These are phyloP conservation scores for Amphiprion percula DNA, from an alignment of 2,113 vertebrate genomes.

Conservation along the genomic window DNA sequence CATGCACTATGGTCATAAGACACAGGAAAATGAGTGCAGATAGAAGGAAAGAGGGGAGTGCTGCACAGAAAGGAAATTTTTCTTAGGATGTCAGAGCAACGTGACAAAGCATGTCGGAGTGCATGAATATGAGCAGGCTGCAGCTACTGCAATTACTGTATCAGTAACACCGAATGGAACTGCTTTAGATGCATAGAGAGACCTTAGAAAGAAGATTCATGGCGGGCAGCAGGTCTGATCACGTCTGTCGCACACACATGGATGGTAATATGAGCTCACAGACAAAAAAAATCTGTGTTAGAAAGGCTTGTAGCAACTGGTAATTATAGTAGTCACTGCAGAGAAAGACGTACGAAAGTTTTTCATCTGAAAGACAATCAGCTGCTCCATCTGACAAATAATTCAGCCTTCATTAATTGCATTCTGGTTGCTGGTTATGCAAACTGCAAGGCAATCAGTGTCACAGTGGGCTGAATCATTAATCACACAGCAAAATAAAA, in stretches of 20 bases:
- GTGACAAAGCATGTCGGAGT: slow-evolving; percentile 40
- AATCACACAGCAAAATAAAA: not conserved
- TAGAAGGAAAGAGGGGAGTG: not conserved
- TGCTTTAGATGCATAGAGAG: slow-evolving; percentile 33
- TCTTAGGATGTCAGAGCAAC: slow-evolving; percentile 7
- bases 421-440: slow-evolving; percentile 5
- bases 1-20: too few species aligned
- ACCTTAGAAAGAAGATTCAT: slow-evolving; percentile 43
- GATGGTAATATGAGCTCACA: not conserved
- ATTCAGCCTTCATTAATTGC: slow-evolving; percentile 30
- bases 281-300: not conserved
- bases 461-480: not conserved
- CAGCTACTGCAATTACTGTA: slow-evolving; percentile 68
- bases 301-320: too few species aligned
- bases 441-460: not conserved
- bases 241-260: slow-evolving; percentile 7
- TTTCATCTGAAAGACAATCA: slow-evolving; percentile 22
- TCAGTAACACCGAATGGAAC: slow-evolving; percentile 47
- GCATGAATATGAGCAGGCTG: slow-evolving; percentile 56
- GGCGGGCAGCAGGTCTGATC: slow-evolving; percentile 40
- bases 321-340: too few species aligned
- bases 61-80: not conserved
- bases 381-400: slow-evolving; percentile 19
- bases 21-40: not conserved
- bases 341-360: too few species aligned